These are phyloP conservation scores for Amphipoea lucens DNA, from an alignment of 2,888 invertebrate genomes.

Conservation along the genomic window DNA sequence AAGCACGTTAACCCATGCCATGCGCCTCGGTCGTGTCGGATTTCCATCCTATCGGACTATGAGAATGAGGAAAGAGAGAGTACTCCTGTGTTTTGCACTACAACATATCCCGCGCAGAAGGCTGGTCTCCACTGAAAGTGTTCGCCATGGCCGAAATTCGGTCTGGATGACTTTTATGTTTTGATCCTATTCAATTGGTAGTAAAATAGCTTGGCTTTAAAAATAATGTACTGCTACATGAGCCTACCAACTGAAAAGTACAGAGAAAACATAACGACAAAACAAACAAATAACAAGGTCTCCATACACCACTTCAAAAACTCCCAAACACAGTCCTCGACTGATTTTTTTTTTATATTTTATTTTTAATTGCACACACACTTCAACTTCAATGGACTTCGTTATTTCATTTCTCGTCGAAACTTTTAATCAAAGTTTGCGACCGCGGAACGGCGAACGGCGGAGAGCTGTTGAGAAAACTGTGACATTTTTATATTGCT, in stretches of 20 bases:
- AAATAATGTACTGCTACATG: not conserved
- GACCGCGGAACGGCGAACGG: not conserved
- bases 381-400: constrained; percentile 16
- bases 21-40: too few relatives aligned
- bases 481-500: constrained; percentile 27
- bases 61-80: too few relatives aligned
- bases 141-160: too few relatives aligned
- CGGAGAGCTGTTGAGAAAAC: constrained; percentile 1
- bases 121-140: too few relatives aligned
- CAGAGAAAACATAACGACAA: not conserved
- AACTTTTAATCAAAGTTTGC: constrained; percentile 40
- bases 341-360: not conserved
- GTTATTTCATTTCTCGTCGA: constrained; percentile 35
- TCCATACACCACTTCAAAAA: not conserved
- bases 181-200: too few relatives aligned
- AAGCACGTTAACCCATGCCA: too few relatives aligned
- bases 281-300: constrained; percentile 12
- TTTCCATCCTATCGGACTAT: too few relatives aligned
- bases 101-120: too few relatives aligned
- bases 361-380: constrained; percentile 28
- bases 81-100: too few relatives aligned
- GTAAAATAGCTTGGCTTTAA: not conserved
- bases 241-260: not conserved
- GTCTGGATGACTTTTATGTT: too few relatives aligned
- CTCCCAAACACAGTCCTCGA: constrained; percentile 1